Conservation (phyloP, 1,140 invertebrate species). For the Temnothorax curvispinosus region DNA sequence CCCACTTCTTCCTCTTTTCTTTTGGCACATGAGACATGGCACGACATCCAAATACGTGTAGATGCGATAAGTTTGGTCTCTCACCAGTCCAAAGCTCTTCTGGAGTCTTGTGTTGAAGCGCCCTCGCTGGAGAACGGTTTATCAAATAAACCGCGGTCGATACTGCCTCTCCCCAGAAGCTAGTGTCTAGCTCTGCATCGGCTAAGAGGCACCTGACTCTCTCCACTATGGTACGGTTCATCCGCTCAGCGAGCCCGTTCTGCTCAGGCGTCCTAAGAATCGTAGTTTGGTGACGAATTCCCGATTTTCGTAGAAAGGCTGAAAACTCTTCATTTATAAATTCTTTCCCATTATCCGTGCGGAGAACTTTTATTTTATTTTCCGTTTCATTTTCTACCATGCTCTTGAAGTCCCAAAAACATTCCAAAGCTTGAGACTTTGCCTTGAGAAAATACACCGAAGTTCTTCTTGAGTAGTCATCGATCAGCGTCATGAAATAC, state of each 20-base stretch:
- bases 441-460: background rate
- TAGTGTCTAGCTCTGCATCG: background rate
- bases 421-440: background rate
- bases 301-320: constrained; percentile 57
- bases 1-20: background rate
- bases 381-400: background rate
- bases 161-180: constrained; percentile 18
- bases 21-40: background rate
- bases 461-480: background rate
- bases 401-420: background rate
- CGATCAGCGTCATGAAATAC: constrained; percentile 2
- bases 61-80: background rate
- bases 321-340: constrained; percentile 73
- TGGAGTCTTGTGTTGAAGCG: background rate
- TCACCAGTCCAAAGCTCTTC: background rate
- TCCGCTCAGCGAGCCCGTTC: constrained; percentile 1
- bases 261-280: constrained; percentile 3
- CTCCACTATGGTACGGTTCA: background rate
- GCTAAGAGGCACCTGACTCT: background rate
- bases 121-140: background rate
- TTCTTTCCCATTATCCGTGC: constrained; percentile 62
- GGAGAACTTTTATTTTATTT: background rate
- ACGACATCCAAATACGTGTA: background rate
- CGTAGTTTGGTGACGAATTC: constrained; percentile 58
- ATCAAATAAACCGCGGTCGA: background rate